Evolutionary conservation across 2,113 vertebrate species (phyloP), one percentile per base, ranked within the genome.

Genomic region (Lampris incognitus): DNA sequence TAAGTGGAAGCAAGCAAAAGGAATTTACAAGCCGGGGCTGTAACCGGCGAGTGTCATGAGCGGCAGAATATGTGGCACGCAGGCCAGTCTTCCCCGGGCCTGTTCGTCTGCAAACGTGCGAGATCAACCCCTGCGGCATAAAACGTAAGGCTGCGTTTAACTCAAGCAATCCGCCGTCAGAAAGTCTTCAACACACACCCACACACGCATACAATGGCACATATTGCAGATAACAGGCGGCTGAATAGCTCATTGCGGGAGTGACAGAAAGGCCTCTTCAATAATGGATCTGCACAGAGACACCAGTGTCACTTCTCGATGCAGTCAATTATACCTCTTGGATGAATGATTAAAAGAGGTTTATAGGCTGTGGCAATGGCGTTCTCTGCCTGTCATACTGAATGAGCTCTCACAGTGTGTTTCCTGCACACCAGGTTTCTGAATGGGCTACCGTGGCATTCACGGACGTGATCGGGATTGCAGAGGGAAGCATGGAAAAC

Each of bases 311-410:
- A 79, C 80, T 79, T 75, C 69, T 84, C 57, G 0, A 73, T 49
- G 85, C 76, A 82, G 83, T 87, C 83, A 80, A 89, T 87, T 84
- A 82, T 3, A 61, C 60, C 50, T 74, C 72, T 79, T 59, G 75
- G 70, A 75, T 89, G 83, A 84, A 84, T 82, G 78, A 84, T 84
- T 86, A 79, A 85, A 84, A 80, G 79, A 68, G 71, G 62, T 89
- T 89, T 77, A 85, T 64, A 81, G 69, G 70, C 67, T 50, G 37
- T 2, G 66, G 61, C 50, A 41, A 73, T 7, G 70, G 60, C 73
- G 80, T 82, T 56, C 69, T 71, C 81, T 50, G 83, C 76, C 72
- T 44, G 48, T 83, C 74, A 84, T 0, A 6, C 38, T 68, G 77
- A 66, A 37, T 2, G 56, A 73, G 74, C 58, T n/a, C 55, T 7